A percentile compares a stretch with the other conserved stretches of the same genome.
phyloP scores from a whole-genome alignment of 2,113 vertebrate genomes.

The Macquaria australasica region DNA sequence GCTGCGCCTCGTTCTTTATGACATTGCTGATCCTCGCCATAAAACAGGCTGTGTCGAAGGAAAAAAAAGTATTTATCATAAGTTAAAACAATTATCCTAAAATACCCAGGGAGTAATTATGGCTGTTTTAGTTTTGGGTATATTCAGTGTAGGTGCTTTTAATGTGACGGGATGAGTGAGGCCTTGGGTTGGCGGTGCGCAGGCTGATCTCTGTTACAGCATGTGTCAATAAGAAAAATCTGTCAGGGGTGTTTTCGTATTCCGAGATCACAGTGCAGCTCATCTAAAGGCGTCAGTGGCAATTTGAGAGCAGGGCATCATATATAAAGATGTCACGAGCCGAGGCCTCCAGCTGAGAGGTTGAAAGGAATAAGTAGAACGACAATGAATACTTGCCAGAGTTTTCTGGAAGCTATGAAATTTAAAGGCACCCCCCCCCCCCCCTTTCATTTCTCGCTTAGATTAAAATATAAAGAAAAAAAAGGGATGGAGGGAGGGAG shows the following conservation, averaged over 20 bases:
- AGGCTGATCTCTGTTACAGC: slow-evolving; percentile 72
- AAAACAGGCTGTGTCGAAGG: slow-evolving; percentile 65
- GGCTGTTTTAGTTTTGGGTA: slow-evolving; percentile 50
- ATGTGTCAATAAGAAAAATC: slow-evolving; percentile 88
- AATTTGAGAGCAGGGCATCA: slow-evolving; percentile 89
- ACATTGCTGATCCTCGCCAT: slow-evolving; percentile 76
- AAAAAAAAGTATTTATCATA: slow-evolving; percentile 63
- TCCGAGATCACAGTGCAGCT: slow-evolving; percentile 87
- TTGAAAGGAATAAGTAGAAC: slow-evolving; percentile 85
- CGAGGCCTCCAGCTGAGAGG: slow-evolving; percentile 86
- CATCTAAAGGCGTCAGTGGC: slow-evolving; percentile 89
- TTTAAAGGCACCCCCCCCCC: slow-evolving; percentile 87
- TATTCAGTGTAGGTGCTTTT: slow-evolving; percentile 63
- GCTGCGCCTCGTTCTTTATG: slow-evolving; percentile 72
- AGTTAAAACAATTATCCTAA: slow-evolving; percentile 73
- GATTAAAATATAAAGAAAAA: slow-evolving; percentile 82
- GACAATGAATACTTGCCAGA: slow-evolving; percentile 86
- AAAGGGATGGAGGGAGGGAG: slow-evolving; percentile 8
- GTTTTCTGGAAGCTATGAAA: slow-evolving; percentile 86
- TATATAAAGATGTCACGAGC: slow-evolving; percentile 90
- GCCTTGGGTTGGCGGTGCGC: slow-evolving; percentile 38
- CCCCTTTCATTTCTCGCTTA: slow-evolving; percentile 82
- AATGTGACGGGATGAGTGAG: slow-evolving; percentile 36
- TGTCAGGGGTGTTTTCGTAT: slow-evolving; percentile 87
- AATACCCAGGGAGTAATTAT: slow-evolving; percentile 75